A percentile compares a stretch with the other conserved stretches of the same genome.
Evolutionary conservation across 2,888 invertebrate genomes (phyloP).

Genomic region (Rhagonycha fulva): DNA sequence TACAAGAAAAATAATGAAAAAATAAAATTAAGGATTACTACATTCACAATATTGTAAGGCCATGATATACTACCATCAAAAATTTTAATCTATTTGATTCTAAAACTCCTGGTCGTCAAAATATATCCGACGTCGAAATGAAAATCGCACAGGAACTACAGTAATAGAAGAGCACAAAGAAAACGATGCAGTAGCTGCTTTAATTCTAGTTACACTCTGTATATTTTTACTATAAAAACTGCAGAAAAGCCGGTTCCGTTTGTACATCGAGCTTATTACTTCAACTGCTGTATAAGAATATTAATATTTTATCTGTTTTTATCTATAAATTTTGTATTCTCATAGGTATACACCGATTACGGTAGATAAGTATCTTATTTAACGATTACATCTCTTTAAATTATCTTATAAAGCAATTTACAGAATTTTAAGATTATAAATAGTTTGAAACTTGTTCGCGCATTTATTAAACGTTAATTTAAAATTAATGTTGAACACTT

Average conservation of each 20-base stretch:
- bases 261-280: not conserved
- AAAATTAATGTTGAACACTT: not conserved
- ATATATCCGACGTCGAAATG: too few relatives aligned
- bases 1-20: too few relatives aligned
- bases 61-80: too few relatives aligned
- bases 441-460: not conserved
- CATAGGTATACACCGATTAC: not conserved
- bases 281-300: not conserved
- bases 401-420: slow-evolving; percentile 13
- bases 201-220: not conserved
- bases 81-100: too few relatives aligned
- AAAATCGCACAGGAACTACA: not conserved
- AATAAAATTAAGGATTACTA: too few relatives aligned
- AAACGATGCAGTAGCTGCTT: not conserved
- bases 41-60: too few relatives aligned
- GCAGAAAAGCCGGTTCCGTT: not conserved
- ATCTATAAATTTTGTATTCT: not conserved
- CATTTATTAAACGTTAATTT: not conserved
- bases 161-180: not conserved
- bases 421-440: slow-evolving; percentile 10
- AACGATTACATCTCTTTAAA: slow-evolving; percentile 8
- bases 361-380: slow-evolving; percentile 5
- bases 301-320: not conserved
- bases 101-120: too few relatives aligned
- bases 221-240: not conserved